These are phyloP conservation scores for Drosophila bifasciata DNA, from an alignment of 1,140 invertebrate genomes.

Conservation along the genomic window DNA sequence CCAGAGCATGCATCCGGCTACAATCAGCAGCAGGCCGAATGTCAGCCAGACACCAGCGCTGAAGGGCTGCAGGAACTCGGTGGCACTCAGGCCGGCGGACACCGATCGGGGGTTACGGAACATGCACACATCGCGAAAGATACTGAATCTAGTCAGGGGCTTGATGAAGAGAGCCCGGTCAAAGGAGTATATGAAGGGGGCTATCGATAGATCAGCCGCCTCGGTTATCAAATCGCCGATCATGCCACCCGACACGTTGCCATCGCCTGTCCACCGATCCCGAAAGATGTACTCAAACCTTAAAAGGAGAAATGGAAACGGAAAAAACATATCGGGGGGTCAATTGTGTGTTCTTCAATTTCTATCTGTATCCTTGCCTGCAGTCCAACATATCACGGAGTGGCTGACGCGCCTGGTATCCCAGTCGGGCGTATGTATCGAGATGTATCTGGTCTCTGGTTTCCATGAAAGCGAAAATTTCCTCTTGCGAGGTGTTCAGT, in stretches of 20 bases:
- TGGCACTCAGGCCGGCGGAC: conserved; percentile 46
- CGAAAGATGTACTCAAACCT: conserved; percentile 55
- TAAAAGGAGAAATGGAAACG: not conserved
- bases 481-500: conserved; percentile 9
- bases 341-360: not conserved
- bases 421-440: conserved; percentile 50
- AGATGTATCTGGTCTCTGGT: conserved; percentile 29
- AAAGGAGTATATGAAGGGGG: conserved; percentile 46
- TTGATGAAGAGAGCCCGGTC: conserved; percentile 38
- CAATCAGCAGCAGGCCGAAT: conserved; percentile 47
- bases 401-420: conserved; percentile 44
- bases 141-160: conserved; percentile 35
- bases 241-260: conserved; percentile 60
- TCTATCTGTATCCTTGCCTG: conserved; percentile 31
- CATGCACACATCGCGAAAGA: conserved; percentile 74
- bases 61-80: conserved; percentile 73
- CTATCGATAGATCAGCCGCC: conserved; percentile 54
- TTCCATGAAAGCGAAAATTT: conserved; percentile 41
- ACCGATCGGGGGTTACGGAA: conserved; percentile 68
- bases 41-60: conserved; percentile 69
- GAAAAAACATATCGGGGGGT: no score
- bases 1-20: conserved; percentile 61
- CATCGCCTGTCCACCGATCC: conserved; percentile 66
- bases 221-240: conserved; percentile 52
- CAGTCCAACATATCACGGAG: conserved; percentile 64